Base-by-base conservation (phyloP, 2,797 vertebrate genomes). In the Columba guinea region DNA sequence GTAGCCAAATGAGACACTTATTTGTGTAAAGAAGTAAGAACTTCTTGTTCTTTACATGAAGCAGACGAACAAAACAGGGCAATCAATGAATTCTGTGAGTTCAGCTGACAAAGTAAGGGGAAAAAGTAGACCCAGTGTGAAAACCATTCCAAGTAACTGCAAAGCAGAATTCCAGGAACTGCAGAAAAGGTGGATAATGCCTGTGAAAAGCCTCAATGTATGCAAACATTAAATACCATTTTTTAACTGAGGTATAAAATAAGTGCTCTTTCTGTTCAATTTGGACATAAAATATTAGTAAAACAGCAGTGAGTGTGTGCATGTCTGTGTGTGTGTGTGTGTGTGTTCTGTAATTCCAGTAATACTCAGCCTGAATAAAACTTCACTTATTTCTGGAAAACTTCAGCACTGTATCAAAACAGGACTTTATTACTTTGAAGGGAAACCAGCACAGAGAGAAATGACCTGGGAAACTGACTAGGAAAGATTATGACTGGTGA, bases 401-500 rank as follows among this genome's bases (percentile, higher is more conserved):
- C 7, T 41, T 71, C 80, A 92, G 71, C 78, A 30, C 46, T 89
- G 21, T 14, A 81, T 52, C 41, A 78, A 70, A 81, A 23, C 48
- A 76, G 35, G 74, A 78, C 52, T 82, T 75, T 87, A 93, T 16
- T 79, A 37, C 56, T 83, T 85, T 89, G 92, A 89, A 94, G 76
- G 24, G 65, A 96, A 97, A 95, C 91, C 95, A 97, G 81, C 58
- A 70, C 59, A 65, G 41, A 85, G 46, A 74, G 11, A 51, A 87
- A 70, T 86, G 76, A 96, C 95, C 88, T 60, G 49, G 86, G 65
- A 85, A 92, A 97, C 55, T 94, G 87, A 93, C 78, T 55, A 86
- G 71, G 75, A 84, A 95, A 96, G 91, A 97, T 97, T 69, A 96
- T 96, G 69, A 62, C 46, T 67, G 48, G 76, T 96, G 84, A 93